Percentiles rank a stretch among this genome's conserved stretches.
These are phyloP conservation scores for Aromia moschata DNA, from an alignment of 2,888 invertebrate genomes.

Conservation along the genomic window DNA sequence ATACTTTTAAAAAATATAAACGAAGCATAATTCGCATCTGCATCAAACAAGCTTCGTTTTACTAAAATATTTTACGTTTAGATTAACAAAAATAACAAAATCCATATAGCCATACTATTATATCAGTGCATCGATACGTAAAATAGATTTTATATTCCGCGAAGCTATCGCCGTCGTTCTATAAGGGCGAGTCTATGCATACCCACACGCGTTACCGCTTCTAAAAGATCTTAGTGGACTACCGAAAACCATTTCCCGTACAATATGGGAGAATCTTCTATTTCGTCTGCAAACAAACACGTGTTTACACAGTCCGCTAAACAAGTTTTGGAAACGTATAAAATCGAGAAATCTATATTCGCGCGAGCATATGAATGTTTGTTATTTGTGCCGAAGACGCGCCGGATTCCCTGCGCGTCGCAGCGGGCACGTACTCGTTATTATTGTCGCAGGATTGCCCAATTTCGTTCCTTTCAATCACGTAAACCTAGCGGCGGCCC, in stretches of 20 bases:
- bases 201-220: conserved; percentile 6
- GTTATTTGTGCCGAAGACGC: conserved; percentile 40
- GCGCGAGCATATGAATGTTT: conserved; percentile 44
- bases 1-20: too few species aligned
- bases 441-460: conserved; percentile 48
- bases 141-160: too few species aligned
- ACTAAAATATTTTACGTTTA: too few species aligned
- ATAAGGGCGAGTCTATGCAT: too few species aligned
- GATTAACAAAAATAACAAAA: too few species aligned
- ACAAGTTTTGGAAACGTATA: conserved; percentile 31
- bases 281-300: conserved; percentile 29
- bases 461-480: conserved; percentile 35
- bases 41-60: too few species aligned
- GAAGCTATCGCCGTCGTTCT: too few species aligned
- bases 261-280: conserved; percentile 19
- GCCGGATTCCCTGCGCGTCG: conserved; percentile 42
- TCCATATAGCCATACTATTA: too few species aligned
- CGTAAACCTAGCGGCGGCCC: conserved; percentile 23
- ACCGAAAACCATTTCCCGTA: conserved; percentile 5
- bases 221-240: conserved; percentile 16
- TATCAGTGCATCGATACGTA: too few species aligned
- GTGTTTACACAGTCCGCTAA: conserved; percentile 30
- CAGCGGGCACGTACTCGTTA: conserved; percentile 47
- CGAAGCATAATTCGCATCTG: too few species aligned
- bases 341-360: conserved; percentile 28